Evolutionary conservation across 2,888 invertebrate genomes (phyloP).

Genomic region (Eugnorisma glareosa): DNA sequence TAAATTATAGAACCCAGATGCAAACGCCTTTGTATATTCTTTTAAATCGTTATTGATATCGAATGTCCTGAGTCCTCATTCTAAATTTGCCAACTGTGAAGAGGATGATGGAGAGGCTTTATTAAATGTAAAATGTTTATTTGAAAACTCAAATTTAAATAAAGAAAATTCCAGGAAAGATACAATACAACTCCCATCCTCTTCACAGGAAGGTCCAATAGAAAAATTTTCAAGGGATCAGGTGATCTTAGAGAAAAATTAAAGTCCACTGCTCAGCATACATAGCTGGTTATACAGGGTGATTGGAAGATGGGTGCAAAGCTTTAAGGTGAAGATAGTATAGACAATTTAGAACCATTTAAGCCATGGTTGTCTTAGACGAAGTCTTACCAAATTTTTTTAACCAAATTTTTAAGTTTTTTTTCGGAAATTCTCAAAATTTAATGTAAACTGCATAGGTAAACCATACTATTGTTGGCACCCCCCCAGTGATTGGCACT

Average conservation of each 20-base stretch:
- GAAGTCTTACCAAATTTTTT: too few relatives aligned
- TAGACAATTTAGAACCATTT: too few relatives aligned
- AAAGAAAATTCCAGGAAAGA: not conserved
- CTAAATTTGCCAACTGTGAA: constrained; percentile 31
- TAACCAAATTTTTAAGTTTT: too few relatives aligned
- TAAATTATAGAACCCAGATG: constrained; percentile 63
- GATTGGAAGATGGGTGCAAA: too few relatives aligned
- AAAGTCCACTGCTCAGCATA: constrained; percentile 23
- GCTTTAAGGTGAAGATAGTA: too few relatives aligned
- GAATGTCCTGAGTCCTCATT: constrained; percentile 40
- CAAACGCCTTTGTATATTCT: constrained; percentile 53
- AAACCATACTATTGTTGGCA: constrained; percentile 53
- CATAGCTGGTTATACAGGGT: constrained; percentile 8
- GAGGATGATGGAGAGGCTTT: constrained; percentile 12
- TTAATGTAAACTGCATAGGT: constrained; percentile 12
- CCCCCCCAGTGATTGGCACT: constrained; percentile 46
- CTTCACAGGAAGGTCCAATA: not conserved
- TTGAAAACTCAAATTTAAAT: not conserved
- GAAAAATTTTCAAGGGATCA: not conserved
- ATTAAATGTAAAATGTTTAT: not conserved
- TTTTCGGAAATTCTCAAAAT: too few relatives aligned
- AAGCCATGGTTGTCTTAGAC: too few relatives aligned
- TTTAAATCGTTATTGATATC: constrained; percentile 49
- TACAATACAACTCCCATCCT: not conserved
- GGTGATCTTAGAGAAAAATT: not conserved